Evolutionary conservation across 1,140 invertebrate species (phyloP), one percentile per base, ranked within the genome.

Genomic region (Pararge aegeria): DNA sequence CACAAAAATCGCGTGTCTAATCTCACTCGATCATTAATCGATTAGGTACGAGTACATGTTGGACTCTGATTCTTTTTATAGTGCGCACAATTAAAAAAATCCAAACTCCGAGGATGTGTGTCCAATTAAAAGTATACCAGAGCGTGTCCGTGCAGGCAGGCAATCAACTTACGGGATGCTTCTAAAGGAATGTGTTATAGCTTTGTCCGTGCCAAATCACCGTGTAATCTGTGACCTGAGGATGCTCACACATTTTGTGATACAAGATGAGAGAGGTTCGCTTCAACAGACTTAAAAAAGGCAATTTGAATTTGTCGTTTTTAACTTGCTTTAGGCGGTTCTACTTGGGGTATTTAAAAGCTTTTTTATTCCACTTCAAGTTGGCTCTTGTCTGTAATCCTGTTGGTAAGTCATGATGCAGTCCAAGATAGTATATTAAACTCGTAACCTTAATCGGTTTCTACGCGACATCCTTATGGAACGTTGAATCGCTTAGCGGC

Each of bases 131-230:
- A 67, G 52, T 46, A 61, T 55, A 54, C 27, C 64, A 55, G 46
- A 55, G 52, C 59, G 59, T 55, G 55, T 55, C 56, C 54, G 55
- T 61, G 56, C 49, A 48, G 44, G 56, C 54, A 59, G 56, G 54
- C 65, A 61, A 68, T 70, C 66, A 66, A 55, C 54, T 60, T 55
- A 49, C 70, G 56, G 46, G 50, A 54, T 49, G 49, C 59, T 55
- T 59, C 34, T 57, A 50, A 58, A 34, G 49, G 54, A 57, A 37
- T 61, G 53, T 40, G 5, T n/a, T n/a, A n/a, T n/a, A n/a, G 21
- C 19, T 51, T 59, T 49, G 67, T 56, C 63, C 61, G 59, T 66
- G 70, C 70, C 67, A 69, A 75, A 78, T 75, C 61, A 55, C 72
- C 72, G 64, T 73, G 70, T 71, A 73, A 79, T 79, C 67, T 62